Base-by-base conservation (phyloP, 53 echinoderm and acorn worm species). In the Temnopleurus reevesii region DNA sequence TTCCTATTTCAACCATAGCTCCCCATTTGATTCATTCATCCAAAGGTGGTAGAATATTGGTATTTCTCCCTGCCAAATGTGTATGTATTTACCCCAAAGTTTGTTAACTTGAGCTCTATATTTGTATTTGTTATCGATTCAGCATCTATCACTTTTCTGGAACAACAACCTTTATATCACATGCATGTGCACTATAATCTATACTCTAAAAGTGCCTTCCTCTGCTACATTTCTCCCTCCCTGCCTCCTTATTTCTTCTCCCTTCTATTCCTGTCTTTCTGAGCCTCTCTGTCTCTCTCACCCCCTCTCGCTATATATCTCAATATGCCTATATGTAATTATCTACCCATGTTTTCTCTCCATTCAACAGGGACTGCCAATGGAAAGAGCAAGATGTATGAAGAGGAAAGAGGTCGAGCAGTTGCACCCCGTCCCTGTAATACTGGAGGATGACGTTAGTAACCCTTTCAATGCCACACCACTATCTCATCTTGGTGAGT, bases 381-480 rank as follows among this genome's bases (percentile, higher is more conserved):
- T 49, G 79, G 79, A 28, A 79, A 79, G 47, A 30, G 79, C 46
- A 25, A 79, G 51, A 27, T 17, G 49, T 79, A 79, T 5, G 46
- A 79, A 28, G 13, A 26, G 23, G 12, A 2, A 3, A 49, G 49
- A 28, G 41, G 41, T 7, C 27, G 46, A 29, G 27, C 49, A 13
- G 46, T n/a, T 0, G 46, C 79, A 5, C 79, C 79, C 13, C 46
- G 46, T 47, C 12, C 79, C 49, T 79, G 29, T 7, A 47, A 46
- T 47, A 27, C 47, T 0, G 79, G 79, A 28, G 79, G 79, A 79
- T 79, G 79, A 79, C 28, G 46, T 7, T 79, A 79, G 47, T 79
- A 49, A 49, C 49, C 79, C 79, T 79, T 79, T 79, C 26, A 24
- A 27, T 15, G 49, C 71, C 71, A 71, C 0, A 36, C 36, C 6